Evolutionary conservation across 2,888 invertebrate species (phyloP), one percentile per base, ranked within the genome.

Genomic region (Lamellibrachia satsuma): DNA sequence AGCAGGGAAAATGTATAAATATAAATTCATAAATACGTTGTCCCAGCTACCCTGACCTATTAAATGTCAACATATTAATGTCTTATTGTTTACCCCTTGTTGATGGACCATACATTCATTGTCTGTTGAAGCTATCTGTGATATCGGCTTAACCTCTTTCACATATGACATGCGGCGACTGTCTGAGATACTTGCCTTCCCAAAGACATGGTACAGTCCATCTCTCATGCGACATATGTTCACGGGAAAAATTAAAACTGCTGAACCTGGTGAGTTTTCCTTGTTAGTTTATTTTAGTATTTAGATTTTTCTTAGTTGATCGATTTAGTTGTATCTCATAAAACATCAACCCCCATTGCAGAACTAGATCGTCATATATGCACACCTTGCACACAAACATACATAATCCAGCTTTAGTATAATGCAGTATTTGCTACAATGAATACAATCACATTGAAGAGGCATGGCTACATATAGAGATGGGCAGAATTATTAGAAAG

Each of bases 121-220:
- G 22, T 75, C 6, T 75, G 75, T 75, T 75, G 75, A 75, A 75
- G 75, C 75, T 11, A 15, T 75, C 6, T 75, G 99, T 95, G 99
- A 99, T 97, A 98, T 99, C 95, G 99, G 99, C 52, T 98, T 96
- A 39, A 97, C 97, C 6, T 95, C 98, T 52, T 99, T 99, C 97
- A 99, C 99, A 96, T 99, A 99, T 97, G 99, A 99, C 96, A 99
- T 99, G 99, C 97, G 99, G 60, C 97, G 99, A 0, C 97, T 99
- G 94, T 98, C 99, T 0, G 99, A 99, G 97, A 99, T 99, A 95
- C 97, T 99, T 93, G 99, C 99, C 0, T 99, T 99, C 96, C 99
- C 99, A 0, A 99, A 99, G 97, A 99, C 99, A n/a, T 99, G 99
- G 99, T 99, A 99, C 97, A 97, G 99, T 3, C 97, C 98, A 90